Percentiles rank a stretch among this genome's conserved stretches.
phyloP scores from a whole-genome alignment of 35 echinoderm and acorn worm species.

The Eucidaris tribuloides region DNA sequence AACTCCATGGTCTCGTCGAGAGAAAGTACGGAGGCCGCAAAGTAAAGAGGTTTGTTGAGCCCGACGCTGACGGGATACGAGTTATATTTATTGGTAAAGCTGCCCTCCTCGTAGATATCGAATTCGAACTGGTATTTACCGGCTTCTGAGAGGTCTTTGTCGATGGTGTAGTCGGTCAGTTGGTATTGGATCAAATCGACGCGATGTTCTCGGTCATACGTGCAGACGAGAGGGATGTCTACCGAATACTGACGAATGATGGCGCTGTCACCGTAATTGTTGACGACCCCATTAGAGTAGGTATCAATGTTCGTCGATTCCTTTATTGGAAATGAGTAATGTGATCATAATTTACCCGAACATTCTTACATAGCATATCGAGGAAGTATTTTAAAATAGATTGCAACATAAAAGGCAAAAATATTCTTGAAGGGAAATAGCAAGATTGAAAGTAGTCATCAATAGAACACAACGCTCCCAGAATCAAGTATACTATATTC shows the following conservation, averaged over 20 bases:
- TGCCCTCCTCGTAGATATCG: background rate
- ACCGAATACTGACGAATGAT: conserved; percentile 1
- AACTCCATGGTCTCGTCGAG: background rate
- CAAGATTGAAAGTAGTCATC: background rate
- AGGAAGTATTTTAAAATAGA: background rate
- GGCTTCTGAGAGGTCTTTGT: background rate
- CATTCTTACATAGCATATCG: background rate
- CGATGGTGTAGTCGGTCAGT: conserved; percentile 23
- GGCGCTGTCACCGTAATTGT: background rate
- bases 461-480: background rate
- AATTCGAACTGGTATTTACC: background rate
- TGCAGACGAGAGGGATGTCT: background rate
- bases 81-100: background rate
- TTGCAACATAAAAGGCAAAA: no score
- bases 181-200: background rate
- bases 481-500: background rate
- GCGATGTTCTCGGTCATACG: background rate
- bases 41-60: background rate
- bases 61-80: background rate
- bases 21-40: background rate
- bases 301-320: background rate
- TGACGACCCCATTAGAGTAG: background rate
- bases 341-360: background rate
- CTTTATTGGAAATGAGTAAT: background rate
- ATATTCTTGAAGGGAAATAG: no score